Percentiles rank a stretch among this genome's conserved stretches.
These are phyloP conservation scores for Laterallus jamaicensis DNA, from an alignment of 2,113 vertebrate species.

Conservation along the genomic window DNA sequence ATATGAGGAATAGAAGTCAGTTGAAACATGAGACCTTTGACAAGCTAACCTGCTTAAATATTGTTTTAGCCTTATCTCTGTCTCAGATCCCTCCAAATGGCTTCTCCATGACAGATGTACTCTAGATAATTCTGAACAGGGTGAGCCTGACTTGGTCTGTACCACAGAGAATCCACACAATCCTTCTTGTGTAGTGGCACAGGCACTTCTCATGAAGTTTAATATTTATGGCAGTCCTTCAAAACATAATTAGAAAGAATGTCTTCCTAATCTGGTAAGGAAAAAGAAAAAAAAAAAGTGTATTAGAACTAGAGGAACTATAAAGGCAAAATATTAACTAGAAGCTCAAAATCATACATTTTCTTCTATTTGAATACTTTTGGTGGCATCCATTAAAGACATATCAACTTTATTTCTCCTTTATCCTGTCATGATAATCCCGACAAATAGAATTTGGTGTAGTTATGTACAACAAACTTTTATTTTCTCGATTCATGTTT, in stretches of 20 bases:
- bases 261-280: not conserved
- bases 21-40: not conserved
- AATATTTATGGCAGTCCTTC: not conserved
- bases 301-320: not conserved
- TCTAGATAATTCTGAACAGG: not conserved
- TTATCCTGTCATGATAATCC: not conserved
- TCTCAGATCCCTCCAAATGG: not conserved
- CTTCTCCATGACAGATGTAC: not conserved
- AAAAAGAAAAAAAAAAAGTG: not conserved
- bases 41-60: not conserved
- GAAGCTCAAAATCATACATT: not conserved
- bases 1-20: not conserved
- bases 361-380: not conserved
- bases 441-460: not conserved
- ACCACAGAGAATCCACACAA: fast-evolving
- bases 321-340: not conserved
- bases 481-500: not conserved
- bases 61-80: not conserved
- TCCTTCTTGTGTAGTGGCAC: not conserved
- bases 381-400: not conserved
- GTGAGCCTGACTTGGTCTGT: not conserved
- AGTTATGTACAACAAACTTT: not conserved
- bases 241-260: not conserved
- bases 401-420: not conserved
- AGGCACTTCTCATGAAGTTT: not conserved